Percentiles rank a stretch among this genome's conserved stretches.
phyloP scores from a whole-genome alignment of 2,113 vertebrate genomes.

The Raja brachyura region DNA sequence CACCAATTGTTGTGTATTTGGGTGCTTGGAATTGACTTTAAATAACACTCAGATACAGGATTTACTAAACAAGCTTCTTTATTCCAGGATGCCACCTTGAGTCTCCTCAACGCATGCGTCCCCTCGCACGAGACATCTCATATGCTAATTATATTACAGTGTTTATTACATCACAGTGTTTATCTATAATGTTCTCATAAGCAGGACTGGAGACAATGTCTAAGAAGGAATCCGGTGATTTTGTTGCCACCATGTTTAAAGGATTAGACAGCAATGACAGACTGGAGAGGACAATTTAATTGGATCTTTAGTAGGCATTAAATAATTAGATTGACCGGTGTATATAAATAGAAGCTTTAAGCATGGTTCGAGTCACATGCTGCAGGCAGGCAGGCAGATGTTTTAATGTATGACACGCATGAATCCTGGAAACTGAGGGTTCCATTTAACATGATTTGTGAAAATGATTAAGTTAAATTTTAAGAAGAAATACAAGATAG shows the following conservation, averaged over 20 bases:
- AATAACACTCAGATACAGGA: too few relatives aligned
- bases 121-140: too few relatives aligned
- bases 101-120: too few relatives aligned
- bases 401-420: conserved; percentile 50
- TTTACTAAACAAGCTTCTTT: too few relatives aligned
- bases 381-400: conserved; percentile 40
- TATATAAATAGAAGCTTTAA: conserved; percentile 44
- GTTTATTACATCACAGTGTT: too few relatives aligned
- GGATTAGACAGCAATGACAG: conserved; percentile 28
- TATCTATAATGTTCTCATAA: too few relatives aligned
- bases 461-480: conserved; percentile 87
- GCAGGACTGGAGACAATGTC: conserved; percentile 35
- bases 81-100: too few relatives aligned
- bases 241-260: conserved; percentile 32
- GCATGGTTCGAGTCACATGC: conserved; percentile 55
- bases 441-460: conserved; percentile 65
- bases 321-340: conserved; percentile 36
- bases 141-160: too few relatives aligned
- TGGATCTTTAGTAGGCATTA: conserved; percentile 36
- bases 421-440: conserved; percentile 50
- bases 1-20: too few relatives aligned
- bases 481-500: conserved; percentile 90
- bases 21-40: too few relatives aligned
- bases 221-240: conserved; percentile 27
- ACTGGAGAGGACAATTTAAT: conserved; percentile 5